These are phyloP conservation scores for Parazoanthus darwini DNA, from an alignment of 92 coral and sea anemone species.

Conservation along the genomic window DNA sequence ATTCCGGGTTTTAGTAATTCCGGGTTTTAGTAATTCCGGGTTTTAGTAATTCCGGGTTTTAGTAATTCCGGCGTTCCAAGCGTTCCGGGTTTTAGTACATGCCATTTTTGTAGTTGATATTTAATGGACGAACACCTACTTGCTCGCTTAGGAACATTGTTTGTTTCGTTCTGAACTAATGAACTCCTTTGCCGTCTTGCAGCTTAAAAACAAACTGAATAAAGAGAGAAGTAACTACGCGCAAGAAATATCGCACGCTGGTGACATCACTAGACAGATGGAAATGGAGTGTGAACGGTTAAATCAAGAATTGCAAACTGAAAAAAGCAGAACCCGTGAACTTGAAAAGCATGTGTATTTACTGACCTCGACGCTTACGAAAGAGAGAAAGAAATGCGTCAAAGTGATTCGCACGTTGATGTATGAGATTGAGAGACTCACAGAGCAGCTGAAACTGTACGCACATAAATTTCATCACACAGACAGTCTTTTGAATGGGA, in stretches of 20 bases:
- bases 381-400: slow-evolving; percentile 79
- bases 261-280: slow-evolving; percentile 38
- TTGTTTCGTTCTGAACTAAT: not conserved
- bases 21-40: too few relatives aligned
- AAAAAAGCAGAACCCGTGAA: slow-evolving; percentile 70
- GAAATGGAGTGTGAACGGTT: slow-evolving; percentile 76
- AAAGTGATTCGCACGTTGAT: slow-evolving; percentile 74
- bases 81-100: too few relatives aligned
- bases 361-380: slow-evolving; percentile 59
- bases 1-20: too few relatives aligned
- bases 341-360: slow-evolving; percentile 74
- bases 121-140: too few relatives aligned
- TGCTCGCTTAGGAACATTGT: too few relatives aligned
- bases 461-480: slow-evolving; percentile 26
- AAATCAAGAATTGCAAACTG: slow-evolving; percentile 66
- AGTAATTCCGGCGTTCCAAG: too few relatives aligned
- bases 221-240: slow-evolving; percentile 44
- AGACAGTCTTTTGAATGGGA: slow-evolving; percentile 19
- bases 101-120: too few relatives aligned
- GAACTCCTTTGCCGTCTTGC: not conserved
- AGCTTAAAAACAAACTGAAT: slow-evolving; percentile 52
- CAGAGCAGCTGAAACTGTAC: slow-evolving; percentile 53
- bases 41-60: too few relatives aligned
- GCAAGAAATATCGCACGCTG: slow-evolving; percentile 17
- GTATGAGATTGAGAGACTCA: slow-evolving; percentile 68